Percentiles rank a stretch among this genome's conserved stretches.
These are phyloP conservation scores for Heliornis fulica DNA, from an alignment of 2,113 vertebrate species.

Conservation along the genomic window DNA sequence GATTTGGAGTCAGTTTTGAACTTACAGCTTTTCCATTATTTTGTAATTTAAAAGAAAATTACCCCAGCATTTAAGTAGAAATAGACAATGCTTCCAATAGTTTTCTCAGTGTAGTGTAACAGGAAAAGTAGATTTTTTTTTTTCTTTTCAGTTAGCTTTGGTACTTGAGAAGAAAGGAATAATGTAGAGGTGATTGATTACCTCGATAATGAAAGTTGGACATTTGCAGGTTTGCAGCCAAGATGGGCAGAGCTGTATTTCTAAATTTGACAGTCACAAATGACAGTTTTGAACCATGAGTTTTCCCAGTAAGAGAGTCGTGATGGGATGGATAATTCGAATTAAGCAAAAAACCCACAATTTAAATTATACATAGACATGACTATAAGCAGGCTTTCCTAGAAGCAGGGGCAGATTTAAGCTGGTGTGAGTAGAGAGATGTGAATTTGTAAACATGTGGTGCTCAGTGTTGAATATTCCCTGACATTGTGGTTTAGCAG, in stretches of 20 bases:
- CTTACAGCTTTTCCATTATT: background rate
- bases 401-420: background rate
- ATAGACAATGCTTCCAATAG: background rate
- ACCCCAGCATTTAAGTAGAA: background rate
- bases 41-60: background rate
- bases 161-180: background rate
- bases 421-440: background rate
- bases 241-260: background rate
- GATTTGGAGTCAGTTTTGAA: fast-evolving
- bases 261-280: background rate
- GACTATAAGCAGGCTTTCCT: background rate
- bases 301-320: background rate
- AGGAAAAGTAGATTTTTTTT: background rate
- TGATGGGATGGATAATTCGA: background rate
- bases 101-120: background rate
- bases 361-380: background rate
- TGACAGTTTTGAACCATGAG: background rate
- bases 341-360: background rate
- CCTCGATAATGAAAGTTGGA: background rate
- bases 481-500: background rate
- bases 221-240: background rate
- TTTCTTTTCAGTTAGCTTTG: background rate
- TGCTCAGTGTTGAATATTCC: background rate
- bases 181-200: background rate
- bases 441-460: background rate